Base-by-base conservation (phyloP, 2,113 vertebrate species). In the Thunnus maccoyii region DNA sequence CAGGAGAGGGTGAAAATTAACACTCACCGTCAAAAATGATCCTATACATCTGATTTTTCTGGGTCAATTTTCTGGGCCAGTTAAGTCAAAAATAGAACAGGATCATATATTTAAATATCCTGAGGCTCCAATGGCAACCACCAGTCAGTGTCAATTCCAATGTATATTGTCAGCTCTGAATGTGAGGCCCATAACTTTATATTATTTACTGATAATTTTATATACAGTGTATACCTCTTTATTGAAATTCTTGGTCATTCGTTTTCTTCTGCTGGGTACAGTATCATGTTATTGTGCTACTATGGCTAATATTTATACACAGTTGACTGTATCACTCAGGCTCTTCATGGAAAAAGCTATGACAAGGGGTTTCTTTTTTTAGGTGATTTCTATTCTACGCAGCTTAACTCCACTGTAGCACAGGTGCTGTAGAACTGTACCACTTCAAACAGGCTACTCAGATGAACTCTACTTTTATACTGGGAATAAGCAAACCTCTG, bases 401-500 rank as follows among this genome's bases (percentile, higher is more conserved):
- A 88, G 72, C 65, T 75, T 73, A 84, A 67, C 71, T 72, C 41
- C 32, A 61, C 22, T 55, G 68, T 51, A 63, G 79, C 81, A 58
- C 55, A 75, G 69, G 48, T 61, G 61, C 78, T 83, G 51, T 46
- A 61, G 76, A 85, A 73, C 66, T 58, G 65, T 54, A 52, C 69
- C 84, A 72, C 72, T 84, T 46, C 47, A 86, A 86, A 85, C 62
- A 68, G 51, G 51, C 76, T 66, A 30, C 65, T 76, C 74, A 46
- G 36, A 86, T 57, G 36, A 78, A 80, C 75, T 78, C 48, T 44
- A 20, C 62, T 72, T 32, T 67, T 61, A 64, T 61, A 68, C 41
- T 47, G 54, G 20, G 44, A 66, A 72, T 67, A 57, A 75, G 18
- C 58, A 70, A 68, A 80, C 18, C 52, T 72, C 62, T 54, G 47